Evolutionary conservation across 2,113 vertebrate genomes (phyloP).

Genomic region (Eulemur rufifrons): DNA sequence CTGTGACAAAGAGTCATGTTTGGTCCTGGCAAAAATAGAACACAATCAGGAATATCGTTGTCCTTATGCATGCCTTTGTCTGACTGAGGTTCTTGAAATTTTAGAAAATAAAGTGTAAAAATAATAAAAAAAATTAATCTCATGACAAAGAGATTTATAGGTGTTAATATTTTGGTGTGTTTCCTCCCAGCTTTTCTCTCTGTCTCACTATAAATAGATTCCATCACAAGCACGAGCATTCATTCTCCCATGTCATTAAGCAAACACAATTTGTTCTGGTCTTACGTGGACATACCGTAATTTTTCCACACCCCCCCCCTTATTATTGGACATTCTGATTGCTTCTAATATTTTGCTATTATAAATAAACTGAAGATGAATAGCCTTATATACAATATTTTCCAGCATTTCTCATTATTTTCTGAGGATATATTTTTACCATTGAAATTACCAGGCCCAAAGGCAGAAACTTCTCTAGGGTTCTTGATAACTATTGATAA

Average conservation of each 20-base stretch:
- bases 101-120: constrained; percentile 13
- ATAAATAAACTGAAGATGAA: constrained; percentile 9
- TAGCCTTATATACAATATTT: neutral
- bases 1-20: neutral
- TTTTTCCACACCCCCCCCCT: neutral
- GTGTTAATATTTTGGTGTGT: neutral
- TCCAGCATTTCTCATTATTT: constrained; percentile 28
- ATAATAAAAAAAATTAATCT: neutral
- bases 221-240: neutral
- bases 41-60: neutral
- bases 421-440: neutral
- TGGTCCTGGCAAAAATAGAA: neutral
- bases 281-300: neutral
- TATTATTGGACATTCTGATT: constrained; percentile 7
- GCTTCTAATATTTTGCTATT: constrained; percentile 19
- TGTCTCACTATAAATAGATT: neutral
- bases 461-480: neutral
- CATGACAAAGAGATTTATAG: neutral
- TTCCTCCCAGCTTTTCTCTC: neutral
- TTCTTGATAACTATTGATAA: neutral
- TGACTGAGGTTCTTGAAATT: neutral
- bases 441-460: neutral
- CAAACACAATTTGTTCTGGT: constrained; percentile 39
- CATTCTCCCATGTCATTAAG: neutral
- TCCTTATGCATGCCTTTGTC: neutral